Evolutionary conservation across 2,113 vertebrate species (phyloP).

Genomic region (Vanacampus margaritifer): DNA sequence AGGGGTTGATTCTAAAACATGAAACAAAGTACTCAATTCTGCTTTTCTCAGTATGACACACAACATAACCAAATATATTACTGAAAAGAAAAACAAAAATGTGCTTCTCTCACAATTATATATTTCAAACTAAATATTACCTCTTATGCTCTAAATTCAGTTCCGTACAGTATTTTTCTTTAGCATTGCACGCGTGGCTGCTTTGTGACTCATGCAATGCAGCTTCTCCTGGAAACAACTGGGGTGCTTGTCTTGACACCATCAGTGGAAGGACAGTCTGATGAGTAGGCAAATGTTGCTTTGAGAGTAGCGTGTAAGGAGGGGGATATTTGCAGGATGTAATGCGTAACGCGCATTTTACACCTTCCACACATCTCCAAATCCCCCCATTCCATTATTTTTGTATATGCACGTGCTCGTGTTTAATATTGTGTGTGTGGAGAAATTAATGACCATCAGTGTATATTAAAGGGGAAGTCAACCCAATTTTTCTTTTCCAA

Average conservation of each 20-base stretch:
- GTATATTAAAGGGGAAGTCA: too few species aligned
- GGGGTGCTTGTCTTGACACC: conserved; percentile 48
- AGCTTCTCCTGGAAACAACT: conserved; percentile 25
- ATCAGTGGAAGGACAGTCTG: conserved; percentile 26
- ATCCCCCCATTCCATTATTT: background rate
- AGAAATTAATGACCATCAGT: too few species aligned
- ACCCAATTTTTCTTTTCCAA: too few species aligned
- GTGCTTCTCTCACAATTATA: too few species aligned
- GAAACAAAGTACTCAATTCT: too few species aligned
- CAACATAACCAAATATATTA: too few species aligned
- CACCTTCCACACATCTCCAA: background rate
- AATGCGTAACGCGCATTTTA: background rate
- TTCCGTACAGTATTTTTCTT: background rate
- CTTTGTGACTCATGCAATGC: background rate
- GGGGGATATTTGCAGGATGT: conserved; percentile 26
- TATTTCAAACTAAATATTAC: too few species aligned
- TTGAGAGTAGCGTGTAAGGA: background rate
- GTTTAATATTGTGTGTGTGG: background rate
- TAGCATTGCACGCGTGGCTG: conserved; percentile 12
- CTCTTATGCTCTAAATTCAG: background rate
- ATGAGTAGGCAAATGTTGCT: background rate
- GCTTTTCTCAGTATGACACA: too few species aligned
- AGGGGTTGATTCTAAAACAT: too few species aligned
- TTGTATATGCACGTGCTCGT: background rate
- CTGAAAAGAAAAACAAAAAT: too few species aligned